phyloP scores from a whole-genome alignment of 2,888 invertebrate genomes.

The Apotomis betuletana region DNA sequence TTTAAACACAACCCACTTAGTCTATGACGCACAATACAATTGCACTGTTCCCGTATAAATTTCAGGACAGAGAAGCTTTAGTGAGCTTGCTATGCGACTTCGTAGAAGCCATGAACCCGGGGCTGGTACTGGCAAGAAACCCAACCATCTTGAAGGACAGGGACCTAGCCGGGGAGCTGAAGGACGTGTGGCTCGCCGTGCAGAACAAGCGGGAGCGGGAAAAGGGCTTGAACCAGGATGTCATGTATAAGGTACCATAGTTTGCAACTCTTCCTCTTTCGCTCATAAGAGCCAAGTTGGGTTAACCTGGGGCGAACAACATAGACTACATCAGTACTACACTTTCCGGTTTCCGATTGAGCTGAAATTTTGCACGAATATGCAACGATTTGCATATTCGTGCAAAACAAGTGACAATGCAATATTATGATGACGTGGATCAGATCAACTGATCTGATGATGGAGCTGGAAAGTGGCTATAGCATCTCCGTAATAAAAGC shows the following conservation, averaged over 20 bases:
- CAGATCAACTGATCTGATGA: too few species aligned
- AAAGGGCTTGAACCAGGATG: constrained; percentile 73
- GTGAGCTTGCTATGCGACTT: constrained; percentile 88
- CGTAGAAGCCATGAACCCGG: constrained; percentile 88
- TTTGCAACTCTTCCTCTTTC: background rate
- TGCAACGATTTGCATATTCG: too few species aligned
- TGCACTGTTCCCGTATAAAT: constrained; percentile 29
- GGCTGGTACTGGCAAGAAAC: constrained; percentile 83
- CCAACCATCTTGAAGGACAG: constrained; percentile 86
- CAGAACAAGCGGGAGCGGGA: constrained; percentile 84
- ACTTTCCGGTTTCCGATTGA: too few species aligned
- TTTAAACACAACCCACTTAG: too few species aligned
- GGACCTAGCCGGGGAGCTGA: constrained; percentile 88
- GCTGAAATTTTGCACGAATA: too few species aligned
- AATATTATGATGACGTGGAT: too few species aligned
- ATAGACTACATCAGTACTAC: background rate
- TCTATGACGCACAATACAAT: too few species aligned
- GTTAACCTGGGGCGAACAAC: too few species aligned
- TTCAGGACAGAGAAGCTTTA: constrained; percentile 86
- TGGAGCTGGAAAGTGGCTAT: too few species aligned
- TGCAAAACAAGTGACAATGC: too few species aligned
- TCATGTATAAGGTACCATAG: constrained; percentile 75
- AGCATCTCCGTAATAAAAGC: too few species aligned
- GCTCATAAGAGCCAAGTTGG: too few species aligned
- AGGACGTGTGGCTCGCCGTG: constrained; percentile 89